Evolutionary conservation across 2,113 vertebrate species (phyloP).

Genomic region (Hemiprocne comata): DNA sequence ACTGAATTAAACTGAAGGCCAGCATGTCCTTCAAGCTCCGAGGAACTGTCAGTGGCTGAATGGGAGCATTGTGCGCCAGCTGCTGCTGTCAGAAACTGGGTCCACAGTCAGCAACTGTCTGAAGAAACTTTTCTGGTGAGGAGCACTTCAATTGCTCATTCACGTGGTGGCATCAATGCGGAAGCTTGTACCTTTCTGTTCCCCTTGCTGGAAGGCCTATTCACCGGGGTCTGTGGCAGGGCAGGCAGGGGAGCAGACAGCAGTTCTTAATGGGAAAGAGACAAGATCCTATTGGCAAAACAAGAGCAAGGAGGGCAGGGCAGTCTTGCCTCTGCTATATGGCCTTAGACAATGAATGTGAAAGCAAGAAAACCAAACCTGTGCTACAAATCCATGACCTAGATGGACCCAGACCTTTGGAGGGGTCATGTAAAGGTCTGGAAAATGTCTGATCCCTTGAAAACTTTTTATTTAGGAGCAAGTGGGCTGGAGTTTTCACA

Average conservation of each 20-base stretch:
- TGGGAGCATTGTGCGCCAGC: conserved; percentile 43
- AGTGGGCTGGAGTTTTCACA: not conserved
- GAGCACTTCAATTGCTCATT: not conserved
- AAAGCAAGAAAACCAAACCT: not conserved
- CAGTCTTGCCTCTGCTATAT: fast-evolving
- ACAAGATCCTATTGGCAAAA: not conserved
- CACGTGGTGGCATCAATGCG: not conserved
- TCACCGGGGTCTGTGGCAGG: not conserved
- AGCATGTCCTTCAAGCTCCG: not conserved
- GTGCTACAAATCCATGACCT: not conserved
- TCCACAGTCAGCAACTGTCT: not conserved
- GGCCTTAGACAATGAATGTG: not conserved
- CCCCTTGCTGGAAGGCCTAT: not conserved
- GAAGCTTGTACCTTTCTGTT: not conserved
- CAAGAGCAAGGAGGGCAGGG: not conserved
- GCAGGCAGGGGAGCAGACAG: not conserved
- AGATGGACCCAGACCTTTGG: not conserved
- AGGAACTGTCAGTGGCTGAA: conserved; percentile 45
- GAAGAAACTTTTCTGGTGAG: not conserved
- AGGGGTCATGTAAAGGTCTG: not conserved
- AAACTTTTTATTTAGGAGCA: not conserved
- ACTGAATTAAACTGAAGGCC: not conserved
- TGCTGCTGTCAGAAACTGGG: conserved; percentile 55
- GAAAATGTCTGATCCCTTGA: not conserved
- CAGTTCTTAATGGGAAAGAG: not conserved